phyloP scores from a whole-genome alignment of 2,113 vertebrate species.

The Oreochromis tanganicae region DNA sequence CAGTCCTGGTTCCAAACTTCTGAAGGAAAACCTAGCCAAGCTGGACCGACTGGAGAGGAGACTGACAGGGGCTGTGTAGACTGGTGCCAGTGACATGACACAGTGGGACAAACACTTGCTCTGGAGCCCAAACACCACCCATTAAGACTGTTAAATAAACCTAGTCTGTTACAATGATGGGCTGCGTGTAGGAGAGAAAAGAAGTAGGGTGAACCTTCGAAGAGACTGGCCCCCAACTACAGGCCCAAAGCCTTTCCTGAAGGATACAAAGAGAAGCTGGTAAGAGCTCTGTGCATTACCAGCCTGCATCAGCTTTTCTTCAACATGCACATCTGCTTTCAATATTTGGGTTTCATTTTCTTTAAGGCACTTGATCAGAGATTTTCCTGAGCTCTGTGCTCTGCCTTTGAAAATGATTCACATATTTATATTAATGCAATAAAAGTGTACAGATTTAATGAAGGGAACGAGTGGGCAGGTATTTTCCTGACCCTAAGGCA shows the following conservation, averaged over 20 bases:
- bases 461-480: neutral
- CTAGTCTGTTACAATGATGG: neutral
- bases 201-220: neutral
- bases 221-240: neutral
- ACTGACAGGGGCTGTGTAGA: conserved; percentile 65
- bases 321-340: neutral
- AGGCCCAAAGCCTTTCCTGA: neutral
- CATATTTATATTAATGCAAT: conserved; percentile 1
- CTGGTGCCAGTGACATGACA: neutral
- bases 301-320: conserved; percentile 2
- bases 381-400: neutral
- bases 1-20: conserved; percentile 85
- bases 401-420: neutral
- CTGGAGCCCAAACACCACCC: neutral
- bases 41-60: conserved; percentile 89
- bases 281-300: neutral
- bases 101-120: neutral
- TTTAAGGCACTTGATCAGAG: neutral
- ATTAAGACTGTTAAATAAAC: neutral
- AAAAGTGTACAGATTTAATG: neutral
- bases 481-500: neutral
- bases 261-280: neutral
- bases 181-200: neutral
- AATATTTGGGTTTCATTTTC: neutral
- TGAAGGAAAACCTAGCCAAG: conserved; percentile 94